Conservation (phyloP, 2,888 invertebrate species). For the Campoplex capitator region DNA sequence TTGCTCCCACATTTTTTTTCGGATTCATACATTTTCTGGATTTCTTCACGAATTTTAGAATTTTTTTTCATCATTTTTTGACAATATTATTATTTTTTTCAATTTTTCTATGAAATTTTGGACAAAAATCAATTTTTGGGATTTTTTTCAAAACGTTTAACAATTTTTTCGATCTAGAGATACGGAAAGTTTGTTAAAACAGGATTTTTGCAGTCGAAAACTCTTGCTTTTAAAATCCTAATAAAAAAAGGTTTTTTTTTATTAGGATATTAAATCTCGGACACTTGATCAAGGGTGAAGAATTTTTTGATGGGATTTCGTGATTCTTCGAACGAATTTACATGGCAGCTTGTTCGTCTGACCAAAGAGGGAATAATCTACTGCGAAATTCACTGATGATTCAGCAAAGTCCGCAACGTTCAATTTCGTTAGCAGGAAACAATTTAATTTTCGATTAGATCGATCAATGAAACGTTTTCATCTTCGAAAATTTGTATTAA, state of each 20-base stretch:
- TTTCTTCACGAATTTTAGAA: too few species aligned
- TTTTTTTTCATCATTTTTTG: too few species aligned
- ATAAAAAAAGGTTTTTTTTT: not conserved
- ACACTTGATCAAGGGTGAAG: too few species aligned
- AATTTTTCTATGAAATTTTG: not conserved
- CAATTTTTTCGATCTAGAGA: too few species aligned
- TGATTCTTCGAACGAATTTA: not conserved
- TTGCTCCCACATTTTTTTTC: too few species aligned
- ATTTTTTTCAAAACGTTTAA: not conserved
- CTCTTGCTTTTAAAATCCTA: too few species aligned
- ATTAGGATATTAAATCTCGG: not conserved
- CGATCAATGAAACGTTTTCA: not conserved
- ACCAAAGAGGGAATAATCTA: slow-evolving; percentile 34
- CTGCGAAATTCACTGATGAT: not conserved
- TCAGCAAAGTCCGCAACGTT: too few species aligned
- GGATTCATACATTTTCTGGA: too few species aligned
- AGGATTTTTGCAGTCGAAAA: too few species aligned
- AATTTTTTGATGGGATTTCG: not conserved
- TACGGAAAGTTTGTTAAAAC: too few species aligned
- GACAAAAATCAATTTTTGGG: not conserved
- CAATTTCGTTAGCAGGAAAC: not conserved
- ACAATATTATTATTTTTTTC: too few species aligned
- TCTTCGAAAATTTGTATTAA: too few species aligned
- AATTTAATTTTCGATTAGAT: not conserved
- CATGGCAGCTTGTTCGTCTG: slow-evolving; percentile 13